phyloP scores from a whole-genome alignment of 2,113 vertebrate species.

The Xerus inauris region DNA sequence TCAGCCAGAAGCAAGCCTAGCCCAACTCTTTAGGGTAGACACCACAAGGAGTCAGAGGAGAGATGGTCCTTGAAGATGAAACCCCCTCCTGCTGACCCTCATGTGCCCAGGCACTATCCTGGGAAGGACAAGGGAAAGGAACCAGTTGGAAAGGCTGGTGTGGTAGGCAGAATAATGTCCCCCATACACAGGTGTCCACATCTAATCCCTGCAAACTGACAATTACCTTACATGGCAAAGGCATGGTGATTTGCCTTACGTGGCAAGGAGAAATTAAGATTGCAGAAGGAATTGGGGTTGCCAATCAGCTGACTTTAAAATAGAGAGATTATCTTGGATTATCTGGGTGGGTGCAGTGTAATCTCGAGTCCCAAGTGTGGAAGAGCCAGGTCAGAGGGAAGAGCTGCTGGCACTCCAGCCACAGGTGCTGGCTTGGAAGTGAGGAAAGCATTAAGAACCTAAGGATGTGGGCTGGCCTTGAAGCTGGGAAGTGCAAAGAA shows the following conservation, averaged over 20 bases:
- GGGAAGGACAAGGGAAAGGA: not conserved
- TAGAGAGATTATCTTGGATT: not conserved
- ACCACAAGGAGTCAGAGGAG: not conserved
- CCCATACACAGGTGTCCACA: too few relatives aligned
- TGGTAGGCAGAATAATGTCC: not conserved
- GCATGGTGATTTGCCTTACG: not conserved
- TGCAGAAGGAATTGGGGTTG: not conserved
- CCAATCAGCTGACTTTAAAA: not conserved
- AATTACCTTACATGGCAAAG: not conserved
- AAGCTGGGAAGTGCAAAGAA: not conserved
- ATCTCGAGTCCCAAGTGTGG: not conserved
- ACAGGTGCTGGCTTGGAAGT: not conserved
- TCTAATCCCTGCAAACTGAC: not conserved
- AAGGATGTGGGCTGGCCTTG: not conserved
- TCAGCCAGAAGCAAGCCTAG: not conserved
- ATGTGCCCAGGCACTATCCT: not conserved
- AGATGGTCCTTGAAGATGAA: not conserved
- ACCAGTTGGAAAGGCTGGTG: not conserved
- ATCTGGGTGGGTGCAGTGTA: not conserved
- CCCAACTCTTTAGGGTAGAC: not conserved
- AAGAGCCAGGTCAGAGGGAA: not conserved
- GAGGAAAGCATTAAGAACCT: not conserved
- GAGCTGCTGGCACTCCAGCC: not conserved
- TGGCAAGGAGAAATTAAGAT: not conserved
- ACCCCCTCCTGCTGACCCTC: not conserved